Evolutionary conservation across 1,140 invertebrate genomes (phyloP), one percentile per base, ranked within the genome.

Genomic region (Tribolium castaneum): DNA sequence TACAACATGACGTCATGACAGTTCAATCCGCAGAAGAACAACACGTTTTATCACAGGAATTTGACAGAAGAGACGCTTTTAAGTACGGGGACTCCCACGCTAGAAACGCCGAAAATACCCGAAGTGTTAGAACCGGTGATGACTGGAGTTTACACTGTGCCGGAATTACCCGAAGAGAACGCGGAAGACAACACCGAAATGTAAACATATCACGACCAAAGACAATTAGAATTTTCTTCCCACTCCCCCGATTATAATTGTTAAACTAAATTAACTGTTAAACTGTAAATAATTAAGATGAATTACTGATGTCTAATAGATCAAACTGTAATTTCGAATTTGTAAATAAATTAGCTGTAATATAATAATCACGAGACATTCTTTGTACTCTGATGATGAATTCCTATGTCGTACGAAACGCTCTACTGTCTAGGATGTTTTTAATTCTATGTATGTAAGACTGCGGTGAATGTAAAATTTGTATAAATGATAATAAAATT

Each of bases 1-100:
- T 90, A 90, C 77, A 90, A 90, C 79, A 83, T 91, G 80, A 87
- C 90, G 22, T 91, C 91, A 89, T 91, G 92, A 92, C 91, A 92
- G 88, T 91, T 92, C 88, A 89, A 91, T 81, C 77, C 73, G 1
- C 81, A 82, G 50, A 62, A 51, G 3, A 83, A 84, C 22, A 83
- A 80, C 34, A 90, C 89, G 83, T 86, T 91, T 82, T 90, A 91
- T 85, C 88, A 90, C 83, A 89, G 90, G 80, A 92, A 91, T 86
- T 87, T 90, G 85, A 92, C 91, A 79, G 91, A 92, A 81, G 91
- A 92, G 80, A 91, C 90, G 49, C 87, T 91, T 80, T 86, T 90
- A 75, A 88, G 87, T 82, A 85, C 87, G 84, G 90, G 91, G 81
- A 90, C 91, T 52, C 91, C 91, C 72, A 90, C 89, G 25, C 39